Evolutionary conservation across 2,888 invertebrate species (phyloP).

Genomic region (Bombylius major): DNA sequence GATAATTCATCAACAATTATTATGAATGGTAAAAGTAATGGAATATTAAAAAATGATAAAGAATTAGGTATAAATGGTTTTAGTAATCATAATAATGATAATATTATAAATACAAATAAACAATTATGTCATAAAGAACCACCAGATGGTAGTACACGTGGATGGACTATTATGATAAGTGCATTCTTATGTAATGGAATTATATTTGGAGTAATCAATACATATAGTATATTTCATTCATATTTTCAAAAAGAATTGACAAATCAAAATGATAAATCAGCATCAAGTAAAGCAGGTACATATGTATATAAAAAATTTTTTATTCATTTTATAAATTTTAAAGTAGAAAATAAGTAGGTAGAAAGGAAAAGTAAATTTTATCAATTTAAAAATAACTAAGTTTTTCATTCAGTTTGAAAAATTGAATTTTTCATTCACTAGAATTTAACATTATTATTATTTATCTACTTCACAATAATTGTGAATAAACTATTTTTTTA

Average conservation of each 20-base stretch:
- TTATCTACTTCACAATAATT: no score
- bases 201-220: slow-evolving; percentile 82
- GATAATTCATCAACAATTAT: background rate
- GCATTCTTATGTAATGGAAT: slow-evolving; percentile 84
- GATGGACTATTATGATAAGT: slow-evolving; percentile 69
- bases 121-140: slow-evolving; percentile 28
- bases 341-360: no score
- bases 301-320: no score
- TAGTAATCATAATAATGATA: background rate
- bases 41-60: background rate
- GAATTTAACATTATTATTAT: no score
- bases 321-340: background rate
- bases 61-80: background rate
- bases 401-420: no score
- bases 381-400: no score
- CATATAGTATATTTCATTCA: slow-evolving; percentile 67
- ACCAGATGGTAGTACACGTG: slow-evolving; percentile 66
- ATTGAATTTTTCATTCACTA: no score
- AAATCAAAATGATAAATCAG: slow-evolving; percentile 51
- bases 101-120: background rate
- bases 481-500: no score
- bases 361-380: no score
- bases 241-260: slow-evolving; percentile 52
- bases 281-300: slow-evolving; percentile 77
- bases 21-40: background rate